These are phyloP conservation scores for Chrysolina americana DNA, from an alignment of 2,888 invertebrate genomes.

Conservation along the genomic window DNA sequence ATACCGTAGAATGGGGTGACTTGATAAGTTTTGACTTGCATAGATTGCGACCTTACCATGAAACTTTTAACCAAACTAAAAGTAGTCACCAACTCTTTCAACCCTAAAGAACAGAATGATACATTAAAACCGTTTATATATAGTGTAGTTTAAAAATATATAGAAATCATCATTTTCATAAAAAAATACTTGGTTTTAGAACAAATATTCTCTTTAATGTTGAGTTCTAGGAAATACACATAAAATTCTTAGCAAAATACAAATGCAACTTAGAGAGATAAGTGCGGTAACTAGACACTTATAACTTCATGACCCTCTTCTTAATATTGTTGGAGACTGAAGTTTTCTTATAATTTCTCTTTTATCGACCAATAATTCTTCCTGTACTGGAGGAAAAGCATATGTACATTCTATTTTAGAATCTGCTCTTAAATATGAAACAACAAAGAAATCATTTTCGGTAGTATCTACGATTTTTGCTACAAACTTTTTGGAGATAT, in stretches of 20 bases:
- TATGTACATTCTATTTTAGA: slow-evolving; percentile 22
- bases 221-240: slow-evolving; percentile 11
- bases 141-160: slow-evolving; percentile 24
- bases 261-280: not conserved
- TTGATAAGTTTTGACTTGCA: no score
- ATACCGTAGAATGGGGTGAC: no score
- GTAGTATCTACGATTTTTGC: slow-evolving; percentile 19
- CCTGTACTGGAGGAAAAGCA: slow-evolving; percentile 22
- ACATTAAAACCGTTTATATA: slow-evolving; percentile 17
- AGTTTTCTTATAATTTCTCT: slow-evolving; percentile 17
- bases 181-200: slow-evolving; percentile 22
- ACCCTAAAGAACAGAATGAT: slow-evolving; percentile 9
- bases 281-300: slow-evolving; percentile 18
- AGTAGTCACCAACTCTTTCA: slow-evolving; percentile 21
- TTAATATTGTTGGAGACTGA: slow-evolving; percentile 22
- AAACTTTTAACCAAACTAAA: slow-evolving; percentile 2
- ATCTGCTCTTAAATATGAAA: slow-evolving; percentile 25
- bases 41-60: no score
- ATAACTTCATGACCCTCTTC: slow-evolving; percentile 23
- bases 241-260: not conserved
- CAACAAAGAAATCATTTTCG: slow-evolving; percentile 24
- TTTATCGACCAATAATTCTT: slow-evolving; percentile 21
- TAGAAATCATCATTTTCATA: slow-evolving; percentile 17
- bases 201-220: slow-evolving; percentile 23
- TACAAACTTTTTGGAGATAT: slow-evolving; percentile 24